Evolutionary conservation across 1,140 invertebrate species (phyloP), one percentile per base, ranked within the genome.

Genomic region (Contarinia nasturtii): DNA sequence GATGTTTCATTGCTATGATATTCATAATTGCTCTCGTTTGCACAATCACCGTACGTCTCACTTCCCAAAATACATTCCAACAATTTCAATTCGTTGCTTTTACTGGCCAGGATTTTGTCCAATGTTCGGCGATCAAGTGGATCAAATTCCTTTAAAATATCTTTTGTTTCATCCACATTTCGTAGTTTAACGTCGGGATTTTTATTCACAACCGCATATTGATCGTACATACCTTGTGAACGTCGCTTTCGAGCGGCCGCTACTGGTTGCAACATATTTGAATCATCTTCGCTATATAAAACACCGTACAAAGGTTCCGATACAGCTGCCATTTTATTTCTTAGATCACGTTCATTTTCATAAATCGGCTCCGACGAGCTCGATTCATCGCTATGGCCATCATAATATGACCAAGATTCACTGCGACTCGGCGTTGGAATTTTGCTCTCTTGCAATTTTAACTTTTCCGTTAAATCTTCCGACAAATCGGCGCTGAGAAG

Each of bases 1-100:
- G 7, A 10, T 2, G 17, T 7, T 36, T 48, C 47, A 21, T 22
- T 1, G 18, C n/a, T 15, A 33, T 63, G 59, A 49, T 58, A 44
- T 0, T 44, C 45, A 53, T 36, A 27, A 44, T 50, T 33, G 17
- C 37, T 40, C n/a, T 54, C 49, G 27, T 55, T 54, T 2, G 58
- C 44, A 27, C 27, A 27, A 21, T 50, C 57, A 22, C 58, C 59
- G 43, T 64, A 64, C 15, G 60, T 62, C 27, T 61, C 61, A 48
- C 63, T 61, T 49, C 60, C 56, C 10, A 64, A 54, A 34, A 64
- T 49, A 50, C 58, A 55, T 45, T 64, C 61, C 15, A 64, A 52
- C 20, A 64, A 48, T 44, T 62, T 47, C 27, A 64, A 46, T 45
- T 64, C 55, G 49, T 64, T 64, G 44, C 60, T 62, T 44, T 61